A percentile compares a stretch with the other conserved stretches of the same genome.
These are phyloP conservation scores for Leptodactylus fuscus DNA, from an alignment of 2,113 vertebrate species.

Conservation along the genomic window DNA sequence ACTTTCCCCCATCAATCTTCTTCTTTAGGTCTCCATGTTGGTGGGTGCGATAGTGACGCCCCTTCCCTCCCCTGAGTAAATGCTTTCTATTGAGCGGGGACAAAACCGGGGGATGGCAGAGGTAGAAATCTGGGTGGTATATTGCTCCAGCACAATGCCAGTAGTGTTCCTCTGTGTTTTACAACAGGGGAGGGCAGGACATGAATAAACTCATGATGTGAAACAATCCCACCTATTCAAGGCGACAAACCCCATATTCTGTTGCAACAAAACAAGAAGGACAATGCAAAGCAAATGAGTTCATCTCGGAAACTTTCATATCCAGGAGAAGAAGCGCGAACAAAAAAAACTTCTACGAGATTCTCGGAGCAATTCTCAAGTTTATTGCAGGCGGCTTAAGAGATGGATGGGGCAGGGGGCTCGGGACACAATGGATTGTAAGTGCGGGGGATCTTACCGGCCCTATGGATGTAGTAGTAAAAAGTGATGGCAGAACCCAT, in stretches of 20 bases:
- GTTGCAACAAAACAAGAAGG: slow-evolving; percentile 69
- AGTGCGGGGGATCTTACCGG: slow-evolving; percentile 65
- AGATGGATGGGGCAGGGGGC: slow-evolving; percentile 43
- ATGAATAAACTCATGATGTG: slow-evolving; percentile 90
- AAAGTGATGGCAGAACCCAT: slow-evolving; percentile 63
- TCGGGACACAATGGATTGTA: slow-evolving; percentile 65
- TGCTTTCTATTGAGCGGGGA: slow-evolving; percentile 79
- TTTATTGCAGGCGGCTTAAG: slow-evolving; percentile 55
- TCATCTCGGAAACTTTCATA: slow-evolving; percentile 42
- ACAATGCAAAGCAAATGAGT: slow-evolving; percentile 65
- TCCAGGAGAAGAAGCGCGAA: slow-evolving; percentile 7
- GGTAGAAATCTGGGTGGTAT: slow-evolving; percentile 97
- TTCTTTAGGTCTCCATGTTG: slow-evolving; percentile 88
- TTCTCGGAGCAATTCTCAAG: slow-evolving; percentile 23
- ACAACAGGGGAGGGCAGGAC: slow-evolving; percentile 95
- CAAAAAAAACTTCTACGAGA: slow-evolving; percentile 30
- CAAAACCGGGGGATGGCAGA: slow-evolving; percentile 72
- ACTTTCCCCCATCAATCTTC: slow-evolving; percentile 98
- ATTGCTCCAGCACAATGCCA: slow-evolving; percentile 86
- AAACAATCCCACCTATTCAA: slow-evolving; percentile 91
- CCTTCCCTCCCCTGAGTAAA: slow-evolving; percentile 82
- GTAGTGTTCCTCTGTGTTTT: slow-evolving; percentile 93
- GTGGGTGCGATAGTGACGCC: slow-evolving; percentile 84
- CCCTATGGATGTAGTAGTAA: slow-evolving; percentile 53
- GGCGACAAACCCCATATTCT: slow-evolving; percentile 87